Evolutionary conservation across 2,888 invertebrate genomes (phyloP).

Genomic region (Cremastinae sp.): DNA sequence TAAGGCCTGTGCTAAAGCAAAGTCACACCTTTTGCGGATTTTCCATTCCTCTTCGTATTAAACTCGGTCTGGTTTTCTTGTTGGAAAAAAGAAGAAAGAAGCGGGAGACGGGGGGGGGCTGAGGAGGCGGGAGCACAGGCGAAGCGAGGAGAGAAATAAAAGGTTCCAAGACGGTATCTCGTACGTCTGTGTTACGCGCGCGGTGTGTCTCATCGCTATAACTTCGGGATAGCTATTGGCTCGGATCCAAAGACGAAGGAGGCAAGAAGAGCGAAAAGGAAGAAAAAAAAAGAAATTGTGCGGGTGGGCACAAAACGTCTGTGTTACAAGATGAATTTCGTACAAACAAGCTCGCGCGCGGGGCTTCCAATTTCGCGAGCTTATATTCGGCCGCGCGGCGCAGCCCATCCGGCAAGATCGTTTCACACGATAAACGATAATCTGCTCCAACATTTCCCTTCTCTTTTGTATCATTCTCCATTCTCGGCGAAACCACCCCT

Average conservation of each 20-base stretch:
- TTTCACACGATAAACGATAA: conserved; percentile 58
- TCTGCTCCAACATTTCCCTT: conserved; percentile 45
- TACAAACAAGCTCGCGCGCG: conserved; percentile 51
- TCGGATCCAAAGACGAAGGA: conserved; percentile 38
- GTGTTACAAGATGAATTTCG: conserved; percentile 61
- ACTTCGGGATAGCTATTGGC: conserved; percentile 53
- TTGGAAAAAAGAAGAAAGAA: conserved; percentile 15
- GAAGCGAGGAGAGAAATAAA: no score
- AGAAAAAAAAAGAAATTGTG: conserved; percentile 15
- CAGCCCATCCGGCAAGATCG: conserved; percentile 46
- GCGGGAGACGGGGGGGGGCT: background rate
- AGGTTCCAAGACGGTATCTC: no score
- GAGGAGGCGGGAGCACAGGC: background rate
- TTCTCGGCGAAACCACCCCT: background rate
- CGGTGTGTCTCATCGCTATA: conserved; percentile 28
- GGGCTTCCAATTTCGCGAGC: conserved; percentile 49
- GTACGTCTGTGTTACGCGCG: background rate
- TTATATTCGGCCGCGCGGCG: conserved; percentile 42
- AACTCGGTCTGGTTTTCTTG: conserved; percentile 18
- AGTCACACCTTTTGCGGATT: conserved; percentile 37
- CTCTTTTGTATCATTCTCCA: background rate
- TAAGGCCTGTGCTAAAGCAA: conserved; percentile 7
- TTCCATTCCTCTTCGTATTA: conserved; percentile 33
- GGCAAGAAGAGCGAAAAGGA: conserved; percentile 5
- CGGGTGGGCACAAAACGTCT: conserved; percentile 50